Base-by-base conservation (phyloP, 2,888 invertebrate species). In the Unio delphinus region DNA sequence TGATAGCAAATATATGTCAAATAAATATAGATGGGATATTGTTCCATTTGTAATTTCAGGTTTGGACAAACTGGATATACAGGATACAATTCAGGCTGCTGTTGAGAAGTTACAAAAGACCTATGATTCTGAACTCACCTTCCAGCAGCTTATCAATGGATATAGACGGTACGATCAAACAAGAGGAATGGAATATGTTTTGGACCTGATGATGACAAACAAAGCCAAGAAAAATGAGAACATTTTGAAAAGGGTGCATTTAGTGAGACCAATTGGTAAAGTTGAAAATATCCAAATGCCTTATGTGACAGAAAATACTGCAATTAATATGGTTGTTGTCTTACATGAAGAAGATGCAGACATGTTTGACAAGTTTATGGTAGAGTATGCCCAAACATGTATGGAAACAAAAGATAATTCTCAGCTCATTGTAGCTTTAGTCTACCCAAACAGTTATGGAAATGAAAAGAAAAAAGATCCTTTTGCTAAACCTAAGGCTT, bases 241-340 rank as follows among this genome's bases (percentile, higher is more conserved):
- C 55, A 72, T 81, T 6, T 72, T 84, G 63, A 84, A 87, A 68
- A 93, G 95, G 84, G 92, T 96, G 79, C 94, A 96, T 91, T 93
- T 95, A 59, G 93, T 94, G 67, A 95, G 97, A 78, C 94, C 95
- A 20, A 91, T 98, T 69, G 96, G 96, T 23, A 93, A 94, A 72
- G 95, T 96, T 15, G 96, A 98, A 88, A 93, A 98, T 72, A 93
- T 97, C 58, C 94, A 95, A 1, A 95, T 96, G 88, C 98, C 97
- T 0, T 98, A 98, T 91, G 98, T 98, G 1, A 98, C 98, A 0
- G 98, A 99, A 92, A 95, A 94, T 90, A 94, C 95, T 8, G 92
- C 95, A 78, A 92, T 98, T 6, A 93, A 94, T 70, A 91, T 97
- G 77, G 90, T 98, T 80, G 90, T 97, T 76, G 94, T 94, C 0